Conservation (phyloP, 2,888 invertebrate genomes). For the Himalopsyche tibetana region DNA sequence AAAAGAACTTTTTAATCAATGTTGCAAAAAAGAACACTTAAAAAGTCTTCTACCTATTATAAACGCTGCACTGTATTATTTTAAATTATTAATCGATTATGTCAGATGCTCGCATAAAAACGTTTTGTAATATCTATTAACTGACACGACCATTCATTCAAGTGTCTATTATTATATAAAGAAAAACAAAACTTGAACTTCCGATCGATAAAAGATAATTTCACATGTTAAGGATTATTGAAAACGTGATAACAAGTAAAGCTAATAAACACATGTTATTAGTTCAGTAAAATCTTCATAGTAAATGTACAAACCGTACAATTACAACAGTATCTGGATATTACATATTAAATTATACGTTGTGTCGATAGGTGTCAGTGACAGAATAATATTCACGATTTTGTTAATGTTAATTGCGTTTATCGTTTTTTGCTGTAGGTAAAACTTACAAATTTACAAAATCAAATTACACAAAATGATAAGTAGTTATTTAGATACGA, state of each 20-base stretch:
- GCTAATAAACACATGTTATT: conserved; percentile 1
- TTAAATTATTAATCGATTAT: conserved; percentile 24
- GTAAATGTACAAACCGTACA: neutral
- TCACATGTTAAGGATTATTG: neutral
- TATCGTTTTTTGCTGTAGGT: too few species aligned
- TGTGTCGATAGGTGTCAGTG: too few species aligned
- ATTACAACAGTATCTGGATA: too few species aligned
- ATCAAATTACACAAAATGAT: too few species aligned
- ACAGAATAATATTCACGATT: too few species aligned
- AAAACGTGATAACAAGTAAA: conserved; percentile 14
- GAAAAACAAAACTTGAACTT: conserved; percentile 7
- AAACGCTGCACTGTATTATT: neutral
- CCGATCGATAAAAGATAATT: conserved; percentile 13
- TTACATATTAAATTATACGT: too few species aligned
- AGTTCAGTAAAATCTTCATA: conserved; percentile 1
- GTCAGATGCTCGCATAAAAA: neutral
- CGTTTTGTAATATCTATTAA: neutral
- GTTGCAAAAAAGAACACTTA: neutral
- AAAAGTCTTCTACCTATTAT: neutral
- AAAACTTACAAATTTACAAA: too few species aligned
- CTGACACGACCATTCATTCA: neutral
- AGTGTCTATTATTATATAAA: conserved; percentile 23
- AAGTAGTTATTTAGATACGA: too few species aligned
- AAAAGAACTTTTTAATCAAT: too few species aligned
- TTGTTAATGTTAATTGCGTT: too few species aligned